These are phyloP conservation scores for Drosophila sulfurigaster DNA, from an alignment of 1,140 invertebrate genomes.

Conservation along the genomic window DNA sequence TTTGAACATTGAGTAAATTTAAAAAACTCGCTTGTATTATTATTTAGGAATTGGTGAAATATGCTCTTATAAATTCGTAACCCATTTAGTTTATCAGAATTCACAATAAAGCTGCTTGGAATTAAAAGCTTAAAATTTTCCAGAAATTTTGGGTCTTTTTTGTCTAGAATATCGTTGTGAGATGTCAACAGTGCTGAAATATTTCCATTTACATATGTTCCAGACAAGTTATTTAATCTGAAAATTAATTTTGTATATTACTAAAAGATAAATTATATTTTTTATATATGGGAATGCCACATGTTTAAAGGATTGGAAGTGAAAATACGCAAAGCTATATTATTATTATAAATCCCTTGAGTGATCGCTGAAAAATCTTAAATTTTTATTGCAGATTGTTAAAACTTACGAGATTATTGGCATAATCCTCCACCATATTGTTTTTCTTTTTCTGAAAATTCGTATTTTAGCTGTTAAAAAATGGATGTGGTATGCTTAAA, in stretches of 20 bases:
- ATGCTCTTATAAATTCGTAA: background rate
- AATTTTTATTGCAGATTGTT: background rate
- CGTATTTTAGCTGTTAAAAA: constrained; percentile 48
- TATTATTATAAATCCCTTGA: background rate
- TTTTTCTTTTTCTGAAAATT: constrained; percentile 50
- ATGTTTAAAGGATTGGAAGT: background rate
- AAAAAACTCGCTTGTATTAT: background rate
- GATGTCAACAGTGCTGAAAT: constrained; percentile 48
- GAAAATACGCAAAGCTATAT: background rate
- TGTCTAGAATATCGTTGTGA: constrained; percentile 39
- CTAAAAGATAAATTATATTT: background rate
- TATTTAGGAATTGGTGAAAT: background rate
- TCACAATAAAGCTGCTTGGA: background rate
- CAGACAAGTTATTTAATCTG: constrained; percentile 60
- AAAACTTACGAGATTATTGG: constrained; percentile 48
- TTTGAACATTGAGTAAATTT: background rate
- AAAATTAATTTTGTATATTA: background rate
- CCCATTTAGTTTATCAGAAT: background rate
- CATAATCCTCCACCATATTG: constrained; percentile 59
- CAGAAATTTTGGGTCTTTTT: constrained; percentile 18
- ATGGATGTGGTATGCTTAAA: constrained; percentile 44
- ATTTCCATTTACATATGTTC: constrained; percentile 54
- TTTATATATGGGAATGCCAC: background rate
- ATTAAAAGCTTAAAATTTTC: constrained; percentile 40
- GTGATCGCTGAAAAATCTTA: background rate